A percentile compares a stretch with the other conserved stretches of the same genome.
phyloP scores from a whole-genome alignment of 2,797 vertebrate genomes.

The Enteromius fasciolatus region DNA sequence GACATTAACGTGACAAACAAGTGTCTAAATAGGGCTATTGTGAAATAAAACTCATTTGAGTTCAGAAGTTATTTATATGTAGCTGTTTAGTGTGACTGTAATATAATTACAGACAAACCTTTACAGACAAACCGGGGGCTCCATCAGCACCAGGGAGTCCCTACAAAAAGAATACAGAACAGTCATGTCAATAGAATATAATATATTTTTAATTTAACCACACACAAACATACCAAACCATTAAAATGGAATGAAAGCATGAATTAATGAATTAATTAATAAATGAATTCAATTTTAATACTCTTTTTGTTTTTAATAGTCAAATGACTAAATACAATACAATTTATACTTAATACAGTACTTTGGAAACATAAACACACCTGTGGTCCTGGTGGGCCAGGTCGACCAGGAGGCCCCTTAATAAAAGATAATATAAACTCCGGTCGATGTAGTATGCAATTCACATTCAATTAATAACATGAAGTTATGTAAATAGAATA shows the following conservation, averaged over 20 bases:
- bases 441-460: background rate
- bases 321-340: background rate
- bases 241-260: background rate
- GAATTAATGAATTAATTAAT: background rate
- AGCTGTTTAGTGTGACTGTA: background rate
- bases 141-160: slow-evolving; percentile 76
- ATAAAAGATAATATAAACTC: slow-evolving; percentile 3
- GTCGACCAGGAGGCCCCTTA: slow-evolving; percentile 72
- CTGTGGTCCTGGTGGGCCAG: slow-evolving; percentile 75
- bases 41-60: background rate
- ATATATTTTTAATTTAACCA: background rate
- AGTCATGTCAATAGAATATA: background rate
- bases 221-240: background rate
- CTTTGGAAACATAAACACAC: slow-evolving; percentile 61
- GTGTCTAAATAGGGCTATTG: background rate
- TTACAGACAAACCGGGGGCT: slow-evolving; percentile 72
- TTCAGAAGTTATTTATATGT: background rate
- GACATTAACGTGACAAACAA: background rate
- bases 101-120: slow-evolving; percentile 64
- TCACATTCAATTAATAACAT: background rate
- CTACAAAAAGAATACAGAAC: slow-evolving; percentile 59
- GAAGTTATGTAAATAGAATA: background rate
- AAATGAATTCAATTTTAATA: background rate
- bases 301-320: background rate
- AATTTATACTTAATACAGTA: background rate